phyloP scores from a whole-genome alignment of 2,113 vertebrate species.

The Xenotilapia longispinis region DNA sequence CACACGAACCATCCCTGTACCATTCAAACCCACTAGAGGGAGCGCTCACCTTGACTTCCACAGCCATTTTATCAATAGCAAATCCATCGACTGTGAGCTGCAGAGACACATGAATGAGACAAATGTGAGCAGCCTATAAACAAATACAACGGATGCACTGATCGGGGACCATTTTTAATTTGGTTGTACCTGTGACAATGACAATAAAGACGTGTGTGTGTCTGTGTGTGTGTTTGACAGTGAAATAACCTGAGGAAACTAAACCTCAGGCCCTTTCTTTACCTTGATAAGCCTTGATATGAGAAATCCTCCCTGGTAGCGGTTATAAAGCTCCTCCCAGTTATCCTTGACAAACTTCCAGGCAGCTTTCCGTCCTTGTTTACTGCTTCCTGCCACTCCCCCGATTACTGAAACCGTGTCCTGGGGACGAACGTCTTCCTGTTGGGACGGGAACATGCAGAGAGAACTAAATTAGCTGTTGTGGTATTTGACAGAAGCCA shows the following conservation, averaged over 20 bases:
- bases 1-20: background rate
- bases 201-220: background rate
- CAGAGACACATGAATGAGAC: background rate
- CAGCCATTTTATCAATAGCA: constrained; percentile 94
- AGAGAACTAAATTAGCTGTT: background rate
- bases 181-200: background rate
- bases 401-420: constrained; percentile 96
- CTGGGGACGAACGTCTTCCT: constrained; percentile 98
- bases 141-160: background rate
- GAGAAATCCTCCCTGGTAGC: constrained; percentile 98
- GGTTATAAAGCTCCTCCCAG: constrained; percentile 96
- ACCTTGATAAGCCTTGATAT: constrained; percentile 98
- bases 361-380: constrained; percentile 90
- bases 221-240: background rate
- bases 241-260: background rate
- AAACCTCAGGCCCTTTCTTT: background rate
- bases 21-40: background rate
- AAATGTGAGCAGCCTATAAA: background rate
- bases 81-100: constrained; percentile 96
- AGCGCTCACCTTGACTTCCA: constrained; percentile 90
- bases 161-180: background rate
- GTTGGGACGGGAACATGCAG: background rate
- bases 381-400: constrained; percentile 93
- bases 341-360: constrained; percentile 98
- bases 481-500: background rate